Percentiles rank a stretch among this genome's conserved stretches.
Evolutionary conservation across 2,113 vertebrate genomes (phyloP).

Genomic region (Trogon surrucura): DNA sequence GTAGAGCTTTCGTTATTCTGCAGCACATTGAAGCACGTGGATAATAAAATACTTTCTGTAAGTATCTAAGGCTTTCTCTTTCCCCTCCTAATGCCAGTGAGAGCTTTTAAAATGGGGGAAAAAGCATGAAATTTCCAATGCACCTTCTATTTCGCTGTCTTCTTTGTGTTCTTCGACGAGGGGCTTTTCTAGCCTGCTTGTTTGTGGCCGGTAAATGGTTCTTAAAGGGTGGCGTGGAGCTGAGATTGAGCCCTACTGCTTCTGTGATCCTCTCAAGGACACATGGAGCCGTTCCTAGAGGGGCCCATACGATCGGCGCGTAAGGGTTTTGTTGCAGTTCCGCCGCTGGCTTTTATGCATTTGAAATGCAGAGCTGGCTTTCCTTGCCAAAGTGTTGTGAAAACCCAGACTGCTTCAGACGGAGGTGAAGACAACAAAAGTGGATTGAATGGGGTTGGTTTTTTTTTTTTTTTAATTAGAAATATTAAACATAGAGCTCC

Average conservation of each 20-base stretch:
- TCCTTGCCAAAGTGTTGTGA: conserved; percentile 56
- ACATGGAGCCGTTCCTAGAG: conserved; percentile 33
- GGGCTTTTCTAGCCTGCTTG: background rate
- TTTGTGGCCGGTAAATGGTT: background rate
- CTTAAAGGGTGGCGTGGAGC: background rate
- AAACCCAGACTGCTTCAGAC: conserved; percentile 62
- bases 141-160: background rate
- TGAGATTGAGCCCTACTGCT: background rate
- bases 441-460: conserved; percentile 14
- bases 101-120: background rate
- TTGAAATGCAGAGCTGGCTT: conserved; percentile 20
- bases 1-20: background rate
- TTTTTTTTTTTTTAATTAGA: conserved; percentile 56
- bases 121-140: background rate
- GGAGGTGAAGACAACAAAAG: conserved; percentile 67
- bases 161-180: background rate
- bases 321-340: conserved; percentile 50
- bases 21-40: background rate
- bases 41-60: background rate
- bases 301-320: conserved; percentile 7
- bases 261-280: conserved; percentile 37
- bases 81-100: background rate
- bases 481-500: conserved; percentile 60
- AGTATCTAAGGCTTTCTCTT: background rate
- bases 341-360: conserved; percentile 35